Base-by-base conservation (phyloP, 2,888 invertebrate species). In the Melieria omissa region DNA sequence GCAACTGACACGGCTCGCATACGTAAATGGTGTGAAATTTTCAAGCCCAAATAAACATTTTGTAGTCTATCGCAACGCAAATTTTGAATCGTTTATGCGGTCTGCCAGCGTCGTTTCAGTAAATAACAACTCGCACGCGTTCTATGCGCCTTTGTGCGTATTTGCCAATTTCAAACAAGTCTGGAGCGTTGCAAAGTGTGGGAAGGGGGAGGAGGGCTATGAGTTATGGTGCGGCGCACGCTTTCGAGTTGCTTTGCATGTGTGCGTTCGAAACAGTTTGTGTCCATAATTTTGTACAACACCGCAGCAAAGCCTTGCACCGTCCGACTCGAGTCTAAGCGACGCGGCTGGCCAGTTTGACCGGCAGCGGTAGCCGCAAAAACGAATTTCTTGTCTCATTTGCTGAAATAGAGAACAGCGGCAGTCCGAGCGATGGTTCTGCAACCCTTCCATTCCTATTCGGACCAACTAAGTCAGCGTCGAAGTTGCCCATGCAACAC, bases 271-370 rank as follows among this genome's bases (percentile, higher is more conserved):
- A 6, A 57, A 57, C 14, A 57, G 57, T 29, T 57, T 57, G 29
- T 47, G 47, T 70, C 47, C 57, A 70, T 55, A 69, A 69, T 70
- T 73, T 70, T 54, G 68, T 65, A 46, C 69, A 73, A 69, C 62
- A 65, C 69, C 14, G 29, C 29, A 52, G 44, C 66, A 66, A 73
- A 66, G 29, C 29, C 29, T 29, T 29, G 2, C 29, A 29, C 29
- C 1, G 29, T 3, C 29, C 29, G 1, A 29, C 29, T 29, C 29
- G 29, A 29, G 29, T 29, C 29, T 29, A 29, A 16, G 16, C 16
- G 16, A 16, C 16, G 16, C 16, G 16, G 16, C 16, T 16, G 16
- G 2, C 16, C 16, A 16, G 16, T 16, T 16, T 16, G 16, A 16
- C 46, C 44, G 47, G 62, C 47, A 6, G 9, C 29, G 16, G 12